Evolutionary conservation across 2,888 invertebrate genomes (phyloP).

Genomic region (Xestia sexstrigata): DNA sequence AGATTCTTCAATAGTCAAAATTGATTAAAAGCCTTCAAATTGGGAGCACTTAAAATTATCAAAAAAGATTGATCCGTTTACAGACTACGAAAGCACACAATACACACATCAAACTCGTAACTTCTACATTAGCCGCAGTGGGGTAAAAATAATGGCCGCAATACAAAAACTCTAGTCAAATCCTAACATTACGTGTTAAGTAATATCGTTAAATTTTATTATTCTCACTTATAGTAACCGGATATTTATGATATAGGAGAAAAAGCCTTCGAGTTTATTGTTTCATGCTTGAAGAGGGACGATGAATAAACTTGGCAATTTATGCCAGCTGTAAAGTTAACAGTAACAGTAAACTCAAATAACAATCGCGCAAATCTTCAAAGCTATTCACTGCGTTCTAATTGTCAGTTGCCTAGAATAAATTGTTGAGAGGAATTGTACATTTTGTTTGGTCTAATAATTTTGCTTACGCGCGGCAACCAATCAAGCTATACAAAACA

Average conservation of each 20-base stretch:
- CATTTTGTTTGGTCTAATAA: constrained; percentile 11
- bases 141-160: constrained; percentile 39
- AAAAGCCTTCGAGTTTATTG: constrained; percentile 83
- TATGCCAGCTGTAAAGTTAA: constrained; percentile 81
- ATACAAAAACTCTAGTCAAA: constrained; percentile 67
- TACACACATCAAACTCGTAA: constrained; percentile 10
- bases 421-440: constrained; percentile 32
- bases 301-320: constrained; percentile 84
- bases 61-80: constrained; percentile 9
- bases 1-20: neutral
- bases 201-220: constrained; percentile 85
- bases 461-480: neutral
- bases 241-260: constrained; percentile 85
- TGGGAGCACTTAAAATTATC: neutral
- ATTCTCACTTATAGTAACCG: constrained; percentile 85
- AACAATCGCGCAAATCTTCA: constrained; percentile 76
- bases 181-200: constrained; percentile 74
- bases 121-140: constrained; percentile 39
- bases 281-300: constrained; percentile 82
- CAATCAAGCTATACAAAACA: no score
- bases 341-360: constrained; percentile 75
- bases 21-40: neutral
- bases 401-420: constrained; percentile 57
- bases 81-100: neutral
- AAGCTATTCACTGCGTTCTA: constrained; percentile 66